Base-by-base conservation (phyloP, 1,140 invertebrate genomes). In the Trichonephila clavata region DNA sequence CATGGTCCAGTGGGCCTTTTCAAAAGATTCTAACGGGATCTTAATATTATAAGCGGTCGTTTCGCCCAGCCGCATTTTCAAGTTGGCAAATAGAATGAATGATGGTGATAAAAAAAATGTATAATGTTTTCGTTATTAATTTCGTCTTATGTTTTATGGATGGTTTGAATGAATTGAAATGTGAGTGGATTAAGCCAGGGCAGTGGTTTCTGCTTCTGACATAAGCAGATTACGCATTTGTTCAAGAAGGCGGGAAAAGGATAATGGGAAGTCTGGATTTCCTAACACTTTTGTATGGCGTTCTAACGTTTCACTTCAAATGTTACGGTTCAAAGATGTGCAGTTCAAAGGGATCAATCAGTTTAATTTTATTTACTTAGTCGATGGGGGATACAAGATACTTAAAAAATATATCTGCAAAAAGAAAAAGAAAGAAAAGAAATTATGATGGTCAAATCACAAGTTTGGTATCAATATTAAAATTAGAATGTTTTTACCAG, bases 21-120 rank as follows among this genome's bases (percentile, higher is more conserved):
- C 86, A 68, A 20, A 88, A 27, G 27, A 24, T 88, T 68, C 68
- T 88, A 88, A 88, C 86, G 86, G 86, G 63, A 88, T 68, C 60
- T 88, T 63, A 88, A 88, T 61, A 88, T 39, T 71, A 63, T 88
- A 50, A 65, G 60, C 32, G 27, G 24, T 50, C 86, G 86, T 43
- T 71, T 88, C 86, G 86, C 86, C 18, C 32, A 88, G 86, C 32
- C 59, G 86, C 61, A 63, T 43, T 20, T 24, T 27, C 71, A 77
- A 77, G 32, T 39, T 20, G 71, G 71, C 71, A 77, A 77, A 77
- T 77, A 32, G 32, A 50, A 50, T 50, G 50, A 50, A 50, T 50
- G 50, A 50, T 50, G 50, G 10, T 50, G 10, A 50, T 10, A 50
- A 50, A 50, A 50, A 50, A 10, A 50, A 50, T 50, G 10, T 50